A percentile compares a stretch with the other conserved stretches of the same genome.
Evolutionary conservation across 1,140 invertebrate genomes (phyloP).

Genomic region (Caenorhabditis latens): DNA sequence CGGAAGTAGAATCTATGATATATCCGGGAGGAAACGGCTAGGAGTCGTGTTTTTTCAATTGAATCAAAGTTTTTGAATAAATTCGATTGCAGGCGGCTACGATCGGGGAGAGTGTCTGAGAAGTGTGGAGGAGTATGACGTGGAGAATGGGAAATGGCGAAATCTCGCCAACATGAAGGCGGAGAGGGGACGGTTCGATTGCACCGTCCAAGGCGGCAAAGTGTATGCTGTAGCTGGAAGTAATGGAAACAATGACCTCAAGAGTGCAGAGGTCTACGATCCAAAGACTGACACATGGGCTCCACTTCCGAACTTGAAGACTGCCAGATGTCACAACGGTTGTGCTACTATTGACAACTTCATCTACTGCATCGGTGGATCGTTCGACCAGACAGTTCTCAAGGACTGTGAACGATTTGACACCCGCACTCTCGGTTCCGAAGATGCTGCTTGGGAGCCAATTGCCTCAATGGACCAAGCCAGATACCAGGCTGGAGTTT

Average conservation of each 20-base stretch:
- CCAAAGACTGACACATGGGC: conserved; percentile 82
- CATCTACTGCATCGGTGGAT: conserved; percentile 87
- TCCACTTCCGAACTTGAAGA: conserved; percentile 81
- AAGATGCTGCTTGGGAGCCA: conserved; percentile 80
- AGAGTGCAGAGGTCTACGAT: conserved; percentile 83
- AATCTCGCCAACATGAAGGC: conserved; percentile 83
- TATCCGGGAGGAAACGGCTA: background rate
- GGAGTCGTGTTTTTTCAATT: too few relatives aligned
- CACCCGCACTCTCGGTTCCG: conserved; percentile 79
- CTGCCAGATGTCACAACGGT: conserved; percentile 81
- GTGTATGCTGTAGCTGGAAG: conserved; percentile 86
- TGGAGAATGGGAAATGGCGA: conserved; percentile 83
- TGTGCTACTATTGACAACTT: conserved; percentile 84
- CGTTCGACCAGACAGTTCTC: conserved; percentile 85
- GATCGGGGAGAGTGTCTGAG: conserved; percentile 87
- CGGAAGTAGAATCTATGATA: conserved; percentile 49
- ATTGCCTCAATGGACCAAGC: conserved; percentile 83
- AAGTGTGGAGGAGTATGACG: conserved; percentile 84
- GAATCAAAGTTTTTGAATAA: too few relatives aligned
- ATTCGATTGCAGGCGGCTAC: conserved; percentile 83
- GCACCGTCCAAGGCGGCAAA: conserved; percentile 82
- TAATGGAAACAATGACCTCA: conserved; percentile 85
- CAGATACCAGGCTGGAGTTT: conserved; percentile 84
- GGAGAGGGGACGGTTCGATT: conserved; percentile 85
- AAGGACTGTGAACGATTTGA: conserved; percentile 85